Conservation (phyloP, 2,888 invertebrate genomes). For the Synergus gifuensis region DNA sequence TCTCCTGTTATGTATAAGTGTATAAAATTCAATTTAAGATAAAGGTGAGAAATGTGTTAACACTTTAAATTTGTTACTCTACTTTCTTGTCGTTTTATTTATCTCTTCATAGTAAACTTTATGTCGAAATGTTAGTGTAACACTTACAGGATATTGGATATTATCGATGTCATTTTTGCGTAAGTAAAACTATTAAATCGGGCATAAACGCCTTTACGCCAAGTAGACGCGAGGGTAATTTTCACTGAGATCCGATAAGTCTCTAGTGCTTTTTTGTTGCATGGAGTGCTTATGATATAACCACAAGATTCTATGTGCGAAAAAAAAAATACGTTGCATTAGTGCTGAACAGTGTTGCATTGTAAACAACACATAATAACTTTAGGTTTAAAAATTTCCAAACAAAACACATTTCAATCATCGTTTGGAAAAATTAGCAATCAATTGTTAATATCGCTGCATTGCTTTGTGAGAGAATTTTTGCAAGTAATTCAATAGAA, state of each 20-base stretch:
- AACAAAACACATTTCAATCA: not conserved
- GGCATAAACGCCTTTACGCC: constrained; percentile 43
- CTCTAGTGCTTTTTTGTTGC: not conserved
- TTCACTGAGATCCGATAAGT: constrained; percentile 42
- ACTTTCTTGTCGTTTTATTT: not conserved
- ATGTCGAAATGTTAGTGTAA: not conserved
- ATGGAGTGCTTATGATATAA: not conserved
- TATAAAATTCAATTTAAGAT: too few relatives aligned
- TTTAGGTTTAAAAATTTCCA: not conserved
- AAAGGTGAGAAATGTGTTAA: not conserved
- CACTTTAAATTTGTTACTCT: too few relatives aligned
- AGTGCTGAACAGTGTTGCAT: not conserved
- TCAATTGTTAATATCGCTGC: not conserved
- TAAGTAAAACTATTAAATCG: constrained; percentile 47
- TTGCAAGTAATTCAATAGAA: not conserved
- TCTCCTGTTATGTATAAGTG: too few relatives aligned
- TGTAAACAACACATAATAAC: not conserved
- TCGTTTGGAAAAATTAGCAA: not conserved
- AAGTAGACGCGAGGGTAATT: constrained; percentile 43
- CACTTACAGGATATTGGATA: not conserved
- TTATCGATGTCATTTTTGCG: constrained; percentile 29
- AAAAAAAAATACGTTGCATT: not conserved
- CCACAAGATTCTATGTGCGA: not conserved
- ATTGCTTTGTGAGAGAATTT: not conserved
- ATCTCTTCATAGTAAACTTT: not conserved